A percentile compares a stretch with the other conserved stretches of the same genome.
Evolutionary conservation across 2,113 vertebrate species (phyloP).

Genomic region (Erythrocercus mccallii): DNA sequence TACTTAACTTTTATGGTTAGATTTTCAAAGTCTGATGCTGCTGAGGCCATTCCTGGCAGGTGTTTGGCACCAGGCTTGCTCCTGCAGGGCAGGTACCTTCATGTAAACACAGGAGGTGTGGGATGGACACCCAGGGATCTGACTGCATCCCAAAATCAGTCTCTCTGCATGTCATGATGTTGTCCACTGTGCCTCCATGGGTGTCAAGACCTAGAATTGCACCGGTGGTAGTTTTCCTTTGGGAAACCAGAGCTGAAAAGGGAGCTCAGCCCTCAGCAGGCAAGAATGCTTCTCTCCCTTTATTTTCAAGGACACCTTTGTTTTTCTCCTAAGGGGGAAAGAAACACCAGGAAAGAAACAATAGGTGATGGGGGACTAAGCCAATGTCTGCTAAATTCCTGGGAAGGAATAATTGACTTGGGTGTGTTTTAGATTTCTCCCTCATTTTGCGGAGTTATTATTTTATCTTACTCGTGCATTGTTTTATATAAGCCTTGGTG

Average conservation of each 20-base stretch:
- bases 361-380: not conserved
- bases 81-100: not conserved
- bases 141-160: not conserved
- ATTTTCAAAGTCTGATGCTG: not conserved
- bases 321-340: not conserved
- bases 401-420: not conserved
- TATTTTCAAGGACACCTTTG: not conserved
- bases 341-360: not conserved
- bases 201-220: not conserved
- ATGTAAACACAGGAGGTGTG: not conserved
- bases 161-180: not conserved
- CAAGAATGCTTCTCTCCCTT: not conserved
- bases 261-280: not conserved
- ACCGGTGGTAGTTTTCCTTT: not conserved
- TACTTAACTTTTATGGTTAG: not conserved
- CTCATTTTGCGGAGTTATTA: not conserved
- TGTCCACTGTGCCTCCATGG: not conserved
- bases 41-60: not conserved
- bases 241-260: not conserved
- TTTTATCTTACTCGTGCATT: not conserved
- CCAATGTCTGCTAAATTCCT: not conserved
- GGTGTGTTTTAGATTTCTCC: not conserved
- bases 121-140: not conserved
- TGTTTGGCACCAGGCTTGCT: not conserved
- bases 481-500: not conserved